These are phyloP conservation scores for Hypotaenidia okinawae DNA, from an alignment of 2,797 vertebrate genomes.

Conservation along the genomic window DNA sequence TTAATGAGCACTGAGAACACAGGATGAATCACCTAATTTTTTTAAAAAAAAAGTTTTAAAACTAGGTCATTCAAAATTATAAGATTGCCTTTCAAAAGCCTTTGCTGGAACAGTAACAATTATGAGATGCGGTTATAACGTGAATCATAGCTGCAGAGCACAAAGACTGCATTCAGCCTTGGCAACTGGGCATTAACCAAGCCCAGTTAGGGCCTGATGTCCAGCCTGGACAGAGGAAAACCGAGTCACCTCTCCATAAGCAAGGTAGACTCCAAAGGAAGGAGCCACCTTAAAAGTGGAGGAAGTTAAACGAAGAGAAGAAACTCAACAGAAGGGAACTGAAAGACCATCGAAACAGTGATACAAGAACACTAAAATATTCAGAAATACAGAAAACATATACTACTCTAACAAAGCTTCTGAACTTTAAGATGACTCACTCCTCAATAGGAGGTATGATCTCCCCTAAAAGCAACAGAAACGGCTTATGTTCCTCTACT, in stretches of 20 bases:
- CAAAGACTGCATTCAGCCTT: neutral
- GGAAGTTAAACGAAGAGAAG: neutral
- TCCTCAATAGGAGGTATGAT: neutral
- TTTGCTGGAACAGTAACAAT: conserved; percentile 1
- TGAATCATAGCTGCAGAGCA: conserved; percentile 5
- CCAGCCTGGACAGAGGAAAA: neutral
- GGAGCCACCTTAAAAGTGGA: neutral
- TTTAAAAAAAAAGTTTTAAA: neutral
- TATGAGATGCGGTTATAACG: neutral
- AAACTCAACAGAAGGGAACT: neutral
- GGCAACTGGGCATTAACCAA: neutral
- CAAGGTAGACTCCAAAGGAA: neutral
- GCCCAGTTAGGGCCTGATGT: neutral
- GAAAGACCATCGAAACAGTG: neutral
- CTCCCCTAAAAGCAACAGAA: neutral
- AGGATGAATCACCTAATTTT: neutral
- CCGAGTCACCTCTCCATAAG: neutral
- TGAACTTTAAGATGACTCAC: neutral
- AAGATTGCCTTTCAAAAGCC: neutral
- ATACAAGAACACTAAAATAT: neutral
- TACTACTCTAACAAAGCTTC: neutral
- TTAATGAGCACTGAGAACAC: neutral
- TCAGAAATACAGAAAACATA: neutral
- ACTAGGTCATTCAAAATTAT: neutral
- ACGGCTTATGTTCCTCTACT: neutral